Evolutionary conservation across 2,113 vertebrate genomes (phyloP).

Genomic region (Xiphorhynchus elegans): DNA sequence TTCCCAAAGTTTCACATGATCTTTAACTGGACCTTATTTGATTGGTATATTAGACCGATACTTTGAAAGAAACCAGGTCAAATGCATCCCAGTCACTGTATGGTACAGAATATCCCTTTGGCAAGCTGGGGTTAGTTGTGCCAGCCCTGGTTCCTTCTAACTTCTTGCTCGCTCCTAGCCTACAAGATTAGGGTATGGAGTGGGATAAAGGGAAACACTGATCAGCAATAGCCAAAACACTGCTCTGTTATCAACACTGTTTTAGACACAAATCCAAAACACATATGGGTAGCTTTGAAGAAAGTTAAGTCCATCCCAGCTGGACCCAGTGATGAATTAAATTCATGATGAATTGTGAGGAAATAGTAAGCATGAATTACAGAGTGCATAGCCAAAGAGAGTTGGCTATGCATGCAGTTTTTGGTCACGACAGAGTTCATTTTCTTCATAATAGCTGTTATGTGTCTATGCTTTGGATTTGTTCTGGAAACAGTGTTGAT

Average conservation of each 20-base stretch:
- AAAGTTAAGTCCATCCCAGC: not conserved
- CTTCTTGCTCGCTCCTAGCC: not conserved
- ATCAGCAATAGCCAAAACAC: not conserved
- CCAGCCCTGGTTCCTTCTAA: not conserved
- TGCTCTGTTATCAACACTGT: not conserved
- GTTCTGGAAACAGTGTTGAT: not conserved
- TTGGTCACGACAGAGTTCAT: not conserved
- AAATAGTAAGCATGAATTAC: not conserved
- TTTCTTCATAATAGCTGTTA: not conserved
- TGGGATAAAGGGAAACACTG: not conserved
- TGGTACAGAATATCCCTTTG: not conserved
- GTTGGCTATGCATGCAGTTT: not conserved
- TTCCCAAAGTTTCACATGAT: not conserved
- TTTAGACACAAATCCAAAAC: not conserved
- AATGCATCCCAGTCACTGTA: not conserved
- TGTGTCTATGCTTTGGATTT: not conserved
- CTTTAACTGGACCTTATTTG: not conserved
- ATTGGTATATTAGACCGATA: not conserved
- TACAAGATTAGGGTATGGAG: not conserved
- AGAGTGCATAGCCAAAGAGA: not conserved
- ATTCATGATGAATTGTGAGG: not conserved
- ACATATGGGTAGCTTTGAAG: not conserved
- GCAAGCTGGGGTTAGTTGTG: not conserved
- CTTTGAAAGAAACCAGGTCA: not conserved
- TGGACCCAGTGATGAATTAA: not conserved